Conservation (phyloP, 2,888 invertebrate genomes). For the Amphipyra tragopoginis region DNA sequence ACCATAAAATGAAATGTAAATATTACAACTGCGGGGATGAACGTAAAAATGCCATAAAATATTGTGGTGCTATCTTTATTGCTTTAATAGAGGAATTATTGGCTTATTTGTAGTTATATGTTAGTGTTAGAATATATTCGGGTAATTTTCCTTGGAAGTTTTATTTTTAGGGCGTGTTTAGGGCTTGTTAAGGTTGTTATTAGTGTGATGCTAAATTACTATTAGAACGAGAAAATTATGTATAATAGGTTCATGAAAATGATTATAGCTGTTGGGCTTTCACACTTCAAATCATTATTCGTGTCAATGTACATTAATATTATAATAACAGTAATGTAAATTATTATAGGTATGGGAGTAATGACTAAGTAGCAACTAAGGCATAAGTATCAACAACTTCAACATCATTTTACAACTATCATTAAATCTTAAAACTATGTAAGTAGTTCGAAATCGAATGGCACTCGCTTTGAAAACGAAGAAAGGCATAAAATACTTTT, state of each 20-base stretch:
- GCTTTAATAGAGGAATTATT: constrained; percentile 68
- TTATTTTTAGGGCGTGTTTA: constrained; percentile 18
- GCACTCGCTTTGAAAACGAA: neutral
- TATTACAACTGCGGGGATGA: constrained; percentile 69
- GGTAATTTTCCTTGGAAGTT: constrained; percentile 15
- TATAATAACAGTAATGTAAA: neutral
- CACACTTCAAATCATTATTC: neutral
- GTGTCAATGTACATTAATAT: neutral
- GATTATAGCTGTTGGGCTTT: neutral
- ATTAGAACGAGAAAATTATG: neutral
- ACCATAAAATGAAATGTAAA: constrained; percentile 73
- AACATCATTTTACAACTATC: neutral
- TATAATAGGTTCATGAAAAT: neutral
- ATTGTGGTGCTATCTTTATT: constrained; percentile 72
- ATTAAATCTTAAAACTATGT: neutral
- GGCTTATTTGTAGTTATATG: constrained; percentile 54
- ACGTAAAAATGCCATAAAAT: constrained; percentile 74
- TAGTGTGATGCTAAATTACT: constrained; percentile 8
- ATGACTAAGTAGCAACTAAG: too few relatives aligned
- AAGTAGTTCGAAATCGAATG: neutral
- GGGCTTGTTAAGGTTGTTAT: constrained; percentile 3
- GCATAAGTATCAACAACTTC: neutral
- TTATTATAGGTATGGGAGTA: neutral
- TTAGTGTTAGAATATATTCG: constrained; percentile 41
- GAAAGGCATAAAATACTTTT: constrained; percentile 1